A percentile compares a stretch with the other conserved stretches of the same genome.
Evolutionary conservation across 2,797 vertebrate genomes (phyloP).

Genomic region (Megaceryle alcyon): DNA sequence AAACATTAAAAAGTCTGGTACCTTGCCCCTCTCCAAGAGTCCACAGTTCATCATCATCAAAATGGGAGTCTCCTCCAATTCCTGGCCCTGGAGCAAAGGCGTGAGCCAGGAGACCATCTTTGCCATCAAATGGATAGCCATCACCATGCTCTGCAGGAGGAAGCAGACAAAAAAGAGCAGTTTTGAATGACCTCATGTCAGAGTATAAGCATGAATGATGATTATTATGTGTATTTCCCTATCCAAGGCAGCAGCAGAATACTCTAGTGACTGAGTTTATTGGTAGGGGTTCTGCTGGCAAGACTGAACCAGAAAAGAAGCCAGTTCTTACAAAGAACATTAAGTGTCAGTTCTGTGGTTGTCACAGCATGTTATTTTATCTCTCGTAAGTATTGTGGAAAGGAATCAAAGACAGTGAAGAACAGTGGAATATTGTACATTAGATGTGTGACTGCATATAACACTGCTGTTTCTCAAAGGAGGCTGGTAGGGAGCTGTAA

Average conservation of each 20-base stretch:
- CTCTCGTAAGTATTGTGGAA: background rate
- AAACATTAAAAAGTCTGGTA: constrained; percentile 58
- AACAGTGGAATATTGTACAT: background rate
- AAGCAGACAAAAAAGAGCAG: background rate
- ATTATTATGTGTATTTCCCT: background rate
- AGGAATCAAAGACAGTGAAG: background rate
- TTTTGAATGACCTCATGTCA: background rate
- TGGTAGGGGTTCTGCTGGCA: background rate
- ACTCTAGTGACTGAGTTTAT: background rate
- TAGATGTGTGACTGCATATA: background rate
- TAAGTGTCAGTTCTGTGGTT: background rate
- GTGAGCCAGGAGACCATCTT: constrained; percentile 96
- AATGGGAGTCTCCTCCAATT: constrained; percentile 98
- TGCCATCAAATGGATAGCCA: constrained; percentile 97
- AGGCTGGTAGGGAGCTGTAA: background rate
- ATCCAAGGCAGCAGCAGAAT: background rate
- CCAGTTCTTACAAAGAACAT: background rate
- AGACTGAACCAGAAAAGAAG: background rate
- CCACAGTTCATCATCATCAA: constrained; percentile 98
- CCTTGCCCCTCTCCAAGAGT: constrained; percentile 97
- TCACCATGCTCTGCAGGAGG: constrained; percentile 91
- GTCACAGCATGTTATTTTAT: background rate
- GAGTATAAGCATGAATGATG: background rate
- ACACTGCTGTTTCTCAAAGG: background rate
- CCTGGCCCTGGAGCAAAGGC: constrained; percentile 95